Conservation (phyloP, 2,113 vertebrate species). For the Raja brachyura region DNA sequence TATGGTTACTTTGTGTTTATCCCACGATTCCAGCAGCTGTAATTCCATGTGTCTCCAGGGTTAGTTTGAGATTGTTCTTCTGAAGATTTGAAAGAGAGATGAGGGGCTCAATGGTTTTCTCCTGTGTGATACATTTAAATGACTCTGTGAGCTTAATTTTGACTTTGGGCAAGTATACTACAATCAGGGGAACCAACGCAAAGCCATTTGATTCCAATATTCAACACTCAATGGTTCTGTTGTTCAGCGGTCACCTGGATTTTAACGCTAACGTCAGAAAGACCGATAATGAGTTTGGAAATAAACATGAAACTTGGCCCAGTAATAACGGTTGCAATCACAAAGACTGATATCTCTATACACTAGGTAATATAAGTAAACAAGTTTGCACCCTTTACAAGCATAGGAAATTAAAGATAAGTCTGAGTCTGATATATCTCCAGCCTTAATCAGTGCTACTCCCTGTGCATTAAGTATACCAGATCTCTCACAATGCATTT, state of each 20-base stretch:
- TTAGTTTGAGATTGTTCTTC: not conserved
- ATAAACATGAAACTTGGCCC: not conserved
- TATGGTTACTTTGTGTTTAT: too few relatives aligned
- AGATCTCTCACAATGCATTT: not conserved
- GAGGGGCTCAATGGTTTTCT: not conserved
- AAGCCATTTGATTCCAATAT: not conserved
- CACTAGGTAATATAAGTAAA: constrained; percentile 7
- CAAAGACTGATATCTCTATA: not conserved
- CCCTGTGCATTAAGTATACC: too few relatives aligned
- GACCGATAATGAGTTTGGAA: not conserved
- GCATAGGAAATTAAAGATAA: not conserved
- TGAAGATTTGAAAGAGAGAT: not conserved
- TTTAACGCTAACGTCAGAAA: not conserved
- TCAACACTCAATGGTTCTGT: not conserved
- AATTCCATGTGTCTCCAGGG: not conserved
- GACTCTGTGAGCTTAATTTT: not conserved
- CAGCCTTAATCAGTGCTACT: not conserved
- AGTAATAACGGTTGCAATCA: not conserved
- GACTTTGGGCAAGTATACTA: not conserved
- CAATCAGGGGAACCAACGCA: not conserved
- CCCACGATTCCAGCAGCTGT: too few relatives aligned
- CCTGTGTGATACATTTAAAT: not conserved
- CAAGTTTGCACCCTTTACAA: not conserved
- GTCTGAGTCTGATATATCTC: not conserved
- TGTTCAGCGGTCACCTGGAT: not conserved